Percentiles rank a stretch among this genome's conserved stretches.
Evolutionary conservation across 2,113 vertebrate species (phyloP).

Genomic region (Trachemys scripta): DNA sequence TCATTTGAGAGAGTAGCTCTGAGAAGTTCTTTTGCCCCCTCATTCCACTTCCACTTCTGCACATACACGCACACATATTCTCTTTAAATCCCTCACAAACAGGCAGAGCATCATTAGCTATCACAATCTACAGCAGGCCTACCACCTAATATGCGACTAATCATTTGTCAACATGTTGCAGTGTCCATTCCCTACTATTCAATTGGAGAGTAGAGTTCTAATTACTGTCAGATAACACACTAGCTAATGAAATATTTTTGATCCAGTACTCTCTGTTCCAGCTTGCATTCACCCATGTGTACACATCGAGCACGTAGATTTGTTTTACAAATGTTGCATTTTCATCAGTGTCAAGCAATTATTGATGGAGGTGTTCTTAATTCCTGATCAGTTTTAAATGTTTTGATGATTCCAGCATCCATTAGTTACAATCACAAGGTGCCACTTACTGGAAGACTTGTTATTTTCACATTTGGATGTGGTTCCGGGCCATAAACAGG

Average conservation of each 20-base stretch:
- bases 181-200: background rate
- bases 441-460: background rate
- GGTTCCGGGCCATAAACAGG: accelerated
- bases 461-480: background rate
- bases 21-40: background rate
- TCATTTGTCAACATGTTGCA: background rate
- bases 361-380: background rate
- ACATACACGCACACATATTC: background rate
- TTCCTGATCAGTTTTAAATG: conserved; percentile 12
- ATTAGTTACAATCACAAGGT: conserved; percentile 3
- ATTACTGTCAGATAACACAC: background rate
- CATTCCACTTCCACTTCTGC: background rate
- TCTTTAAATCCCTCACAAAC: background rate
- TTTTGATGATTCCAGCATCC: conserved; percentile 24
- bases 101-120: accelerated
- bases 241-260: background rate
- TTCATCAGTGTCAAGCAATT: background rate
- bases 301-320: background rate
- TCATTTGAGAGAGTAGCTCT: background rate
- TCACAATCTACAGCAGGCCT: background rate
- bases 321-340: conserved; percentile 7
- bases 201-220: accelerated
- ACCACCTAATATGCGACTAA: background rate
- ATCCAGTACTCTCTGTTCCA: background rate
- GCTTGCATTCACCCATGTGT: background rate